These are phyloP conservation scores for Eupelmus urozonus DNA, from an alignment of 2,888 invertebrate species.

Conservation along the genomic window DNA sequence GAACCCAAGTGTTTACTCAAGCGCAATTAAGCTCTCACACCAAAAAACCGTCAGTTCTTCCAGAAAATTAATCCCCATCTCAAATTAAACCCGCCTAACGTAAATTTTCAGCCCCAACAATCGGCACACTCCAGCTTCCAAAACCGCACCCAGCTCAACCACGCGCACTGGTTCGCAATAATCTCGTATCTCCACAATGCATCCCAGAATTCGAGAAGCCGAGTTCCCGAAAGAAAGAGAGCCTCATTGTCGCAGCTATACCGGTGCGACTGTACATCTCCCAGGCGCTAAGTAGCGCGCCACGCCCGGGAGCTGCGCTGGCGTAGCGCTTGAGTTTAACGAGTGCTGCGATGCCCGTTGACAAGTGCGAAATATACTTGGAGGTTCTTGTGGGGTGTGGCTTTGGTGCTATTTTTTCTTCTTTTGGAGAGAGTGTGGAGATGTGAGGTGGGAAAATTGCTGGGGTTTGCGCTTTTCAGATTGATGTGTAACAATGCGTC, in stretches of 20 bases:
- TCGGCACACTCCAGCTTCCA: not conserved
- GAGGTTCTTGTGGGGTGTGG: slow-evolving; percentile 45
- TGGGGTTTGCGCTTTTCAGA: not conserved
- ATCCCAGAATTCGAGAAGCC: slow-evolving; percentile 25
- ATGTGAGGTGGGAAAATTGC: not conserved
- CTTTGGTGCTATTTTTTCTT: not conserved
- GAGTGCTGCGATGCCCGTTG: slow-evolving; percentile 43
- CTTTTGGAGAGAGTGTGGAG: not conserved
- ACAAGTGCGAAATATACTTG: slow-evolving; percentile 57
- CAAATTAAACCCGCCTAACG: too few relatives aligned
- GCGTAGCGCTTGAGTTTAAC: not conserved
- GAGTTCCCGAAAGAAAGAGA: too few relatives aligned
- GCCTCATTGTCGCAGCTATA: slow-evolving; percentile 32
- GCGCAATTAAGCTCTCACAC: too few relatives aligned
- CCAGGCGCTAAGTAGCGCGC: slow-evolving; percentile 4
- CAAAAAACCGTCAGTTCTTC: not conserved
- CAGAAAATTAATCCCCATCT: too few relatives aligned
- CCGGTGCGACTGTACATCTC: slow-evolving; percentile 7
- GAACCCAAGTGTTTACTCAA: too few relatives aligned
- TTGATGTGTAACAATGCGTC: not conserved
- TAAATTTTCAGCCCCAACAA: too few relatives aligned
- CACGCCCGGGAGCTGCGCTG: slow-evolving; percentile 38
- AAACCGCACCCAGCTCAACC: slow-evolving; percentile 14
- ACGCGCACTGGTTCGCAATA: not conserved
- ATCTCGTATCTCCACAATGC: not conserved